A percentile compares a stretch with the other conserved stretches of the same genome.
These are phyloP conservation scores for Drosophila borborema DNA, from an alignment of 2,888 invertebrate genomes.

Conservation along the genomic window DNA sequence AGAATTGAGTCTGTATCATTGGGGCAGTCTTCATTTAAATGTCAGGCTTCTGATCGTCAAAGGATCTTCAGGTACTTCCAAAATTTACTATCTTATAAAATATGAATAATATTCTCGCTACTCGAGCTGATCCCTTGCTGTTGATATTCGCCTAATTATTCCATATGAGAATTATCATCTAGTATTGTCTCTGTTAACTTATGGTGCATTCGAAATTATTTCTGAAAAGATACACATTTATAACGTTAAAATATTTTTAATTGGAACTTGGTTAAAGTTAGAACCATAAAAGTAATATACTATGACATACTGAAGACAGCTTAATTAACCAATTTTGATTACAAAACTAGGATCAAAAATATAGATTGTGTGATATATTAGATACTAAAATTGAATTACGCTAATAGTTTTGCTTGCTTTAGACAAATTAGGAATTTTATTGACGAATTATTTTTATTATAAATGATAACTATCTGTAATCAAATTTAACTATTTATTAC, in stretches of 20 bases:
- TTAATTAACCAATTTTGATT: too few relatives aligned
- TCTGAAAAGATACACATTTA: constrained; percentile 29
- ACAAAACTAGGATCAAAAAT: too few relatives aligned
- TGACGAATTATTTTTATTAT: too few relatives aligned
- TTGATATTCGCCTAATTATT: constrained; percentile 30
- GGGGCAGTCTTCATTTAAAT: constrained; percentile 62
- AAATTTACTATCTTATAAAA: constrained; percentile 42
- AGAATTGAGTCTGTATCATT: constrained; percentile 56
- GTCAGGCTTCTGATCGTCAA: constrained; percentile 51
- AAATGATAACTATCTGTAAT: neutral
- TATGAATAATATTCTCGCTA: constrained; percentile 60
- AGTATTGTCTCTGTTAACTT: constrained; percentile 53
- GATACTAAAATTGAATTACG: too few relatives aligned
- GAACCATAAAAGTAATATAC: neutral
- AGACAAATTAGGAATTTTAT: too few relatives aligned
- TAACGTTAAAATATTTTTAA: neutral
- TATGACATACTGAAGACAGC: neutral
- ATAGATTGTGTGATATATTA: too few relatives aligned
- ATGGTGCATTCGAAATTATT: constrained; percentile 4
- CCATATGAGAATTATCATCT: constrained; percentile 31
- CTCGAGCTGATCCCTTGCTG: constrained; percentile 64
- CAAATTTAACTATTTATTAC: neutral
- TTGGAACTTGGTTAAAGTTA: neutral
- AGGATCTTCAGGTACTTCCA: constrained; percentile 64
- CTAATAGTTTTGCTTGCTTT: too few relatives aligned